Conservation (phyloP, 2,797 vertebrate species). For the Thunnus albacares region DNA sequence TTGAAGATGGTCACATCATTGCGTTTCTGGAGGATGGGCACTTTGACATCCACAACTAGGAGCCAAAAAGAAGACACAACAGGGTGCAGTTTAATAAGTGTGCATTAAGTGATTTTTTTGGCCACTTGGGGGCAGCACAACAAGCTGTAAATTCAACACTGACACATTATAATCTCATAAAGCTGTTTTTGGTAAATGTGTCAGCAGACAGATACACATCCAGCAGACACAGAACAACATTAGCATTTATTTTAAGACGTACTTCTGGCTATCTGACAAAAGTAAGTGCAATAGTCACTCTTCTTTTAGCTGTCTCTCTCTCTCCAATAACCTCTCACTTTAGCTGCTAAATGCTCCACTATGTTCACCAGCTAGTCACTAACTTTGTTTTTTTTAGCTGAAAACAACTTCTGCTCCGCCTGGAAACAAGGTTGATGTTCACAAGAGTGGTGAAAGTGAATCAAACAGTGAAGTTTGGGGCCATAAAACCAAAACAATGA, state of each 20-base stretch:
- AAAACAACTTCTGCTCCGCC: too few relatives aligned
- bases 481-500: neutral
- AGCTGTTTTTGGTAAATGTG: neutral
- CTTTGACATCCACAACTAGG: constrained; percentile 92
- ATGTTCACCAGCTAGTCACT: neutral
- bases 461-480: neutral
- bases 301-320: too few relatives aligned
- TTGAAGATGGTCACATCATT: constrained; percentile 96
- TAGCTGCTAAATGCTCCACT: neutral
- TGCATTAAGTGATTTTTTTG: neutral
- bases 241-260: neutral
- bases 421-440: too few relatives aligned
- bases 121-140: neutral
- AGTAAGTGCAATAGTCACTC: neutral
- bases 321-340: too few relatives aligned
- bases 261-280: neutral
- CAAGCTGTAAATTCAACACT: neutral
- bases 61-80: neutral
- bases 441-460: neutral
- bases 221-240: neutral
- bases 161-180: neutral
- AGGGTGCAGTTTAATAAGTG: neutral
- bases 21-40: constrained; percentile 93
- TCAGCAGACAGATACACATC: too few relatives aligned
- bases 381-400: too few relatives aligned